Evolutionary conservation across 2,888 invertebrate genomes (phyloP), one percentile per base, ranked within the genome.

Genomic region (Panopea generosa): DNA sequence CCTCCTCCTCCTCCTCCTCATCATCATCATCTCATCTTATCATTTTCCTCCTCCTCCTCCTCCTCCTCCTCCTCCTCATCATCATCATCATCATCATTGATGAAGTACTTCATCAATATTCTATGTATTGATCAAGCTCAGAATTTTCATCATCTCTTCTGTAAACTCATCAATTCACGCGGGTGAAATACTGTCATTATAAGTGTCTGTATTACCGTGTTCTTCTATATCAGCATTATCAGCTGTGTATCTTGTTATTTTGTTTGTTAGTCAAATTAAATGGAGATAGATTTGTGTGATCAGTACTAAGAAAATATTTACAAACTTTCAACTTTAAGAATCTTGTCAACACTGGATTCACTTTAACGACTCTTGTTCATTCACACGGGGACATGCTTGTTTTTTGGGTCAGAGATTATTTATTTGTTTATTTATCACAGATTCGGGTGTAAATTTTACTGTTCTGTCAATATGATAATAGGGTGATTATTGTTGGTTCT

Each of bases 191-290:
- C n/a, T n/a, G n/a, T n/a, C n/a, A n/a, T n/a, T n/a, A n/a, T n/a
- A n/a, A n/a, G n/a, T n/a, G n/a, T n/a, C n/a, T n/a, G n/a, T n/a
- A n/a, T n/a, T n/a, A n/a, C n/a, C n/a, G n/a, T n/a, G n/a, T 45
- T 16, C 45, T 18, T 16, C 45, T 20, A 3, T 45, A 45, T 45
- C 45, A 45, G 20, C n/a, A 40, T 62, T 78, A 74, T 78, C 78
- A 52, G 24, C 18, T 1, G 27, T 47, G 57, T 74, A 71, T 78
- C 74, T 66, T 68, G 67, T 70, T 49, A 59, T 59, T 70, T 63
- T 78, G 71, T 78, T 74, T 78, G 78, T 74, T 62, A 70, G 70
- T 59, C 74, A 78, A 78, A 78, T 78, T 74, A 78, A 78, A 78
- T 40, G 33, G 68, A 62, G 78, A 78, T 78, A 78, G 73, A 70